phyloP scores from a whole-genome alignment of 1,140 invertebrate genomes.

The Himalopsyche phryganea region DNA sequence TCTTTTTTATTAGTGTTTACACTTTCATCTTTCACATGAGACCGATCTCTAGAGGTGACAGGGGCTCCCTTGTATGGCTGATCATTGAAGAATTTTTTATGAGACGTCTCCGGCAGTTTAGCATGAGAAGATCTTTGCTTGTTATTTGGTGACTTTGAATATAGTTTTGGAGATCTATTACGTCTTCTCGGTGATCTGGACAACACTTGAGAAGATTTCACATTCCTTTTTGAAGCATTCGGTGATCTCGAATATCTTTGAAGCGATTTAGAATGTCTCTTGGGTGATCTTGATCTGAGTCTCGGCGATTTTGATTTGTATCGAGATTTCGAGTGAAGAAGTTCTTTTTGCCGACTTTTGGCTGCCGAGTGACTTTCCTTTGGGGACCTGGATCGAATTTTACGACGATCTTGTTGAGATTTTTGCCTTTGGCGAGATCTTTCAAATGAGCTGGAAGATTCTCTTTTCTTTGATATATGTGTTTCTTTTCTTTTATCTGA shows the following conservation, averaged over 20 bases:
- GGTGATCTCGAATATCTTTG: not conserved
- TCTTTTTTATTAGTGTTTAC: constrained; percentile 4
- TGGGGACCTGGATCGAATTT: no score
- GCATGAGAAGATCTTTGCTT: not conserved
- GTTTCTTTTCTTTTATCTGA: no score
- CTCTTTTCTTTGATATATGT: no score
- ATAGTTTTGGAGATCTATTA: not conserved
- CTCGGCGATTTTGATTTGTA: constrained; percentile 3
- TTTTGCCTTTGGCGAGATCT: no score
- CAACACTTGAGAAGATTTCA: not conserved
- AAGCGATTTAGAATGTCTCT: constrained; percentile 1
- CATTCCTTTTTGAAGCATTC: not conserved
- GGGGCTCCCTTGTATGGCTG: no score
- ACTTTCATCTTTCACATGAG: no score
- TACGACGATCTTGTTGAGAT: no score
- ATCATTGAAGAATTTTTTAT: no score
- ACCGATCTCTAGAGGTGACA: no score
- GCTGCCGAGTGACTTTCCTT: no score
- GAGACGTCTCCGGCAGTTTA: not conserved
- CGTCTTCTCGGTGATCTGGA: not conserved
- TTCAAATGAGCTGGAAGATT: no score
- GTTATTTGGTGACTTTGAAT: not conserved
- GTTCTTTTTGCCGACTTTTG: no score
- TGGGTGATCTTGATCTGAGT: constrained; percentile 4
- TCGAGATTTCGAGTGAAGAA: not conserved